Evolutionary conservation across 2,113 vertebrate genomes (phyloP), one percentile per base, ranked within the genome.

Genomic region (Amblyopsis rosae): DNA sequence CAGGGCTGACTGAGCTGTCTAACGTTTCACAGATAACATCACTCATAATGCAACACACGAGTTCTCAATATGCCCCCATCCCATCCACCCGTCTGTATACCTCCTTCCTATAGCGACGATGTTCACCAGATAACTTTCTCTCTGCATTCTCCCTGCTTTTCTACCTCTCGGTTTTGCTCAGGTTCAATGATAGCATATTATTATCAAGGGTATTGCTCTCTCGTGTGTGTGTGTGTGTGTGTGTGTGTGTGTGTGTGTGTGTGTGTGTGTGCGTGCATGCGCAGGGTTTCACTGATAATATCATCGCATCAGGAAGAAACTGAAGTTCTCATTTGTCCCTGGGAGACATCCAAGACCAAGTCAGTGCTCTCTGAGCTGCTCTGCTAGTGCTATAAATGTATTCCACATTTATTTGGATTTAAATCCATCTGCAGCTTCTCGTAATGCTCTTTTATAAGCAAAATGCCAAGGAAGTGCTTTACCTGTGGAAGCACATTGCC

Each of bases 281-380:
- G 12, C 33, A 54, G 8, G 35, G 49, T 74, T 81, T 60, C 69
- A 78, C 54, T 74, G 86, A 89, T 86, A 82, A 65, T 67, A 82
- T 85, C 70, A 55, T 48, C 62, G 64, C 80, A 46, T 53, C 59
- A 6, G 51, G 10, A 73, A 74, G 63, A 73, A 89, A 82, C 59
- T 47, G 59, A 80, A 76, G 78, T 81, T 76, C 85, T 84, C 62
- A 85, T 88, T 88, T 80, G 75, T 82, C 64, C 50, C 84, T 88
- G 89, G 84, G 73, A 82, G 57, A 69, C 17, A 59, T 64, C 84
- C 87, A 88, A 74, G 54, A 61, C 61, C 67, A 69, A 50, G 57
- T 73, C 53, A 76, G 58, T 65, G 56, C 33, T 60, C 33, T 60
- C 33, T 45, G 33, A 45, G 33, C 16, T 15, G n/a, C 33, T 60